Base-by-base conservation (phyloP, 2,888 invertebrate species). In the Stratiomys singularior region DNA sequence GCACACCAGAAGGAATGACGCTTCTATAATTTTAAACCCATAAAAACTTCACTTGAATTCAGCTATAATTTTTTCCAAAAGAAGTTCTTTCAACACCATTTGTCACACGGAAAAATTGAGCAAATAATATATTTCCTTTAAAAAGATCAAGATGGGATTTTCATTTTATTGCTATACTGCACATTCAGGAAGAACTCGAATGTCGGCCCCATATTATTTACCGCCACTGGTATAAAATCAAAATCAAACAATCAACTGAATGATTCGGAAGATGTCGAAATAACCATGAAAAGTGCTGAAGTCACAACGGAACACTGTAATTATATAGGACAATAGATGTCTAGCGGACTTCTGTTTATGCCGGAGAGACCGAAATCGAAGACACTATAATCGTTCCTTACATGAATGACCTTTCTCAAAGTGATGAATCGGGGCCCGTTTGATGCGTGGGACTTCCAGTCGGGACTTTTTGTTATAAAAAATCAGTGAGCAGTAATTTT, bases 231-330 rank as follows among this genome's bases (percentile, higher is more conserved):
- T 60, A 11, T 1, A 21, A 60, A 60, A 60, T 60, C 11, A 60
- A 60, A 44, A 56, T 74, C 37, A 27, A 74, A 58, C 3, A 46
- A n/a, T 30, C 21, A 25, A 69, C 11, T 60, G 37, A 23, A 74
- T 78, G 71, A 78, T 76, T 78, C 76, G 72, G 44, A 78, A 76
- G 64, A 76, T 76, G 44, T 77, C 27, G 46, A 77, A 74, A 72
- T 74, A 56, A 79, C 58, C 13, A 77, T 25, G 72, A 79, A 79
- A 79, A 77, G 67, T 79, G 78, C 78, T 79, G 77, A 79, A 79
- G 78, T 79, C 77, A 74, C 78, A 77, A 71, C 78, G 67, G 76
- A 66, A 74, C 63, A 44, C 78, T 77, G 46, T 79, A 79, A 79
- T 79, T 79, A 79, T 46, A 25, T 63, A 18, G 63, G 37, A 79